Base-by-base conservation (phyloP, 2,888 invertebrate species). In the Harpalus rubripes region DNA sequence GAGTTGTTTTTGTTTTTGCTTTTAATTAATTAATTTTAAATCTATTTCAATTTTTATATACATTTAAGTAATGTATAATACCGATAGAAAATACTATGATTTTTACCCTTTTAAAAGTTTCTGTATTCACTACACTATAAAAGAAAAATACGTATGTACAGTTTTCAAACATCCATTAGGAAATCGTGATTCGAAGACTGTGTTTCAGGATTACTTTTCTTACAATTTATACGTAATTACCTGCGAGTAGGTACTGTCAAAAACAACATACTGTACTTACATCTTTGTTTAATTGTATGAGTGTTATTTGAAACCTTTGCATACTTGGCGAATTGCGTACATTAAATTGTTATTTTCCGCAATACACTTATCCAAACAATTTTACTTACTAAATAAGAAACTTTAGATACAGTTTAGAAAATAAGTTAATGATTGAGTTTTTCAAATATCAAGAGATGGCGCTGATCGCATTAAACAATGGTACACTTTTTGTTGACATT, bases 151-250 rank as follows among this genome's bases (percentile, higher is more conserved):
- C 2, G 16, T 7, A 18, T 61, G 18, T 7, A 61, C 7, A 61
- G 26, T 63, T 63, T 59, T 63, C 12, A 63, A 63, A 63, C 26
- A 10, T 26, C 63, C 63, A 63, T 63, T 63, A 22, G 26, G 10
- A 10, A 63, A 22, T 22, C 63, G 63, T 63, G 63, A 18, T 63
- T 12, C 22, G 10, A 63, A 63, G 22, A 5, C 22, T 63, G 22
- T 10, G 5, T 63, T 12, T 22, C 26, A 59, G 22, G 63, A 63
- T 63, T 63, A 63, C 44, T 52, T 52, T 52, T 52, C 10, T 52
- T 52, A 52, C 44, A 12, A 8, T 52, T 52, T 32, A 32, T 32
- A 32, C 32, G 32, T 32, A 32, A 0, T 32, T 32, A 32, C 32
- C 44, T 52, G 0, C 44, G 32, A 32, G 32, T 32, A 52, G 3